Evolutionary conservation across 2,888 invertebrate genomes (phyloP), one percentile per base, ranked within the genome.

Genomic region (Apodemia duryi): DNA sequence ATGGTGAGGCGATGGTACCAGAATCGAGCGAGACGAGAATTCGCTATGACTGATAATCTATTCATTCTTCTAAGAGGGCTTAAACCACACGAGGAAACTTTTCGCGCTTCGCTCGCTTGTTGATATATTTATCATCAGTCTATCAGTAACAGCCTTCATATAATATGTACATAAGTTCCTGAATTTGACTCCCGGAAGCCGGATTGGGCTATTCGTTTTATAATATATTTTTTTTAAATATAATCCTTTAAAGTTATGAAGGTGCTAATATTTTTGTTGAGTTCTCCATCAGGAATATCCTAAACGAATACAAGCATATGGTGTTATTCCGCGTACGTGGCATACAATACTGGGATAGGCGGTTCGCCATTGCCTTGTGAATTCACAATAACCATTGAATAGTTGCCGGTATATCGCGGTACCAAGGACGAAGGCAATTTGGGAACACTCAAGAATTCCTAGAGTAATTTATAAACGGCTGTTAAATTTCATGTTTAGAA

Each of bases 311-410:
- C 2, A 29, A 11, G 13, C 32, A 13, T 11, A 57, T 57, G 57
- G 57, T 57, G 63, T 41, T 29, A 13, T 11, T 62, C 64, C 28
- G 49, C 52, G 46, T 62, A 64, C 66, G 43, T 41, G 63, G 57
- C 67, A 61, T 64, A 83, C 81, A 84, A 83, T 83, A 74, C 80
- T 79, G 80, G 81, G 82, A 79, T 80, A 74, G 83, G 81, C 78
- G 66, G 70, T 76, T 74, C 71, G 77, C 74, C 76, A 74, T 79
- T 78, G 75, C 74, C 65, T 75, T 72, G 76, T 78, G 77, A 74
- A 77, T 78, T 76, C 77, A 76, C 76, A 71, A 76, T 77, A 74
- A 67, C 78, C 71, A 77, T 79, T 79, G 75, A 81, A 75, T 75
- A 72, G 68, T 70, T 68, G 67, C 68, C 72, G 70, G 68, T 67